Evolutionary conservation across 2,888 invertebrate species (phyloP).

Genomic region (Rhopalosiphum nymphaeae): DNA sequence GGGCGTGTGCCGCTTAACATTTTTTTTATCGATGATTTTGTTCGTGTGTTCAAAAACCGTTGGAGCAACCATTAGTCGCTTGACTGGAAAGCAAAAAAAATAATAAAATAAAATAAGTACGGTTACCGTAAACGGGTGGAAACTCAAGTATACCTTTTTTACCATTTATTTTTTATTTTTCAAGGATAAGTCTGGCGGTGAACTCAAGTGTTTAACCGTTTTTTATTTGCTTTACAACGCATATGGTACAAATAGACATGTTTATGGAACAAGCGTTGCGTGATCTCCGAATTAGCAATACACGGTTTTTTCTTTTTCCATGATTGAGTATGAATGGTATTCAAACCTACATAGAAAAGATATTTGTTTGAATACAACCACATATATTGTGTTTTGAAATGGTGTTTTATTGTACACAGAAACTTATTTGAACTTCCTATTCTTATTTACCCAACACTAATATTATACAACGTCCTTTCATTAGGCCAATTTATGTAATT

Average conservation of each 20-base stretch:
- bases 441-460: constrained; percentile 10
- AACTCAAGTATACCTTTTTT: constrained; percentile 56
- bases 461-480: constrained; percentile 5
- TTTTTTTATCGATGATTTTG: constrained; percentile 19
- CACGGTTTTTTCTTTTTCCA: constrained; percentile 12
- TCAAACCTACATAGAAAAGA: constrained; percentile 30
- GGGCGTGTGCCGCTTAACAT: constrained; percentile 16
- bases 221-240: constrained; percentile 53
- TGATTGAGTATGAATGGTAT: constrained; percentile 25
- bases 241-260: constrained; percentile 36
- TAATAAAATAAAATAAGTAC: constrained; percentile 25
- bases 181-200: constrained; percentile 41
- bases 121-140: constrained; percentile 56
- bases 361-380: constrained; percentile 1
- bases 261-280: constrained; percentile 55
- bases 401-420: constrained; percentile 30
- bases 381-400: not conserved
- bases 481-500: not conserved
- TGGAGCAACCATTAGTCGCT: constrained; percentile 47
- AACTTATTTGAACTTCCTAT: constrained; percentile 33
- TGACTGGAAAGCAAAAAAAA: constrained; percentile 50
- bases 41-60: constrained; percentile 45
- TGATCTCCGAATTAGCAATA: constrained; percentile 58
- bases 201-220: constrained; percentile 61
- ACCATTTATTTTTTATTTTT: constrained; percentile 16